phyloP scores from a whole-genome alignment of 2,888 invertebrate species.

The Microctonus hyperodae region DNA sequence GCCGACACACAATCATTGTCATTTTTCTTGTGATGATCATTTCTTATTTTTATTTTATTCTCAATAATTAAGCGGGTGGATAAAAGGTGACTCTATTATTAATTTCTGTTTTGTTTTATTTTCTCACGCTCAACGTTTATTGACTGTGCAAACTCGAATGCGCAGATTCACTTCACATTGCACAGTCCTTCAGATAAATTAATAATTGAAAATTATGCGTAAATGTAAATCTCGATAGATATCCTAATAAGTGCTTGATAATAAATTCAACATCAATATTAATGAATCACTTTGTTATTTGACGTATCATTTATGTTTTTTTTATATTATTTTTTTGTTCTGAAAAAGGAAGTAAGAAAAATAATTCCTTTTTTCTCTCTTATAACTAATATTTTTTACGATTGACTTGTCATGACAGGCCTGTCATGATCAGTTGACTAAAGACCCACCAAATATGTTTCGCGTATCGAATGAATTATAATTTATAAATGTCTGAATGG shows the following conservation, averaged over 20 bases:
- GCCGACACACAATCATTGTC: constrained; percentile 11
- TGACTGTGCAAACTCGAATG: not conserved
- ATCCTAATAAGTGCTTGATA: constrained; percentile 9
- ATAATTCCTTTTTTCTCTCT: not conserved
- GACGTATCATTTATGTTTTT: not conserved
- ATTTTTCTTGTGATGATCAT: not conserved
- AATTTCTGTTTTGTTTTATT: not conserved
- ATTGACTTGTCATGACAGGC: constrained; percentile 8
- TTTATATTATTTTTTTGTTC: not conserved
- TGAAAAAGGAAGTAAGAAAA: not conserved
- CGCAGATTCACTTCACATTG: not conserved
- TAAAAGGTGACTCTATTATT: constrained; percentile 2
- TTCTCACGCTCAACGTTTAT: not conserved
- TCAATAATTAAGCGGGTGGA: not conserved
- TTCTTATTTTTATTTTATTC: not conserved
- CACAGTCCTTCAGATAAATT: constrained; percentile 4
- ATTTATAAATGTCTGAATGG: constrained; percentile 10
- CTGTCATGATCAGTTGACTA: not conserved
- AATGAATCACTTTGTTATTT: constrained; percentile 11
- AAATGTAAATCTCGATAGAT: not conserved
- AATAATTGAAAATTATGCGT: constrained; percentile 8
- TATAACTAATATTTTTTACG: too few relatives aligned
- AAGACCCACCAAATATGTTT: constrained; percentile 3
- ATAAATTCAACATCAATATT: constrained; percentile 7
- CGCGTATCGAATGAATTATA: constrained; percentile 9